Evolutionary conservation across 37 sponge, comb jelly and placozoan species (phyloP).

Genomic region (Beroe ovata): DNA sequence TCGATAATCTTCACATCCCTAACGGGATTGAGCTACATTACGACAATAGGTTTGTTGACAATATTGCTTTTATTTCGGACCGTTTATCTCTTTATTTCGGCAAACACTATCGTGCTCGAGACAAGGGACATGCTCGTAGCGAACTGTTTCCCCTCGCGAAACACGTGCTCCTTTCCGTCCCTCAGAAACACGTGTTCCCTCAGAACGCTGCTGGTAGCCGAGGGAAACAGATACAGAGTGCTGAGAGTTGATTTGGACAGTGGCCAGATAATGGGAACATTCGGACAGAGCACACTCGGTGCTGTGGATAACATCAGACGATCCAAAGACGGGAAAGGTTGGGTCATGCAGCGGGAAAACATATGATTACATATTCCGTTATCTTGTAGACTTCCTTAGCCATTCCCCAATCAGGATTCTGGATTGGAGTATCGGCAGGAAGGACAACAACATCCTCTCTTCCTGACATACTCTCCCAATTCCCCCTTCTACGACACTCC

Average conservation of each 20-base stretch:
- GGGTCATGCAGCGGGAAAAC: too few species aligned
- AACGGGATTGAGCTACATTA: slow-evolving; percentile 46
- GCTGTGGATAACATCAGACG: slow-evolving; percentile 55
- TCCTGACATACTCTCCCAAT: background rate
- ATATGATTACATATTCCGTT: too few species aligned
- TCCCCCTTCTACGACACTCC: background rate
- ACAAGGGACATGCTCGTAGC: too few species aligned
- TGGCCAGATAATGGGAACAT: background rate
- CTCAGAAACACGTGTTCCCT: too few species aligned
- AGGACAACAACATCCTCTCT: slow-evolving; percentile 1
- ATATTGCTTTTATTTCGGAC: too few species aligned
- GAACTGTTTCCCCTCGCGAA: too few species aligned
- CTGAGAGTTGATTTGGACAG: background rate
- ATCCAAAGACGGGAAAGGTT: background rate
- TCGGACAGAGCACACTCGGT: background rate
- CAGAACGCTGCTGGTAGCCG: slow-evolving; percentile 48
- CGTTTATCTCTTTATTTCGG: too few species aligned
- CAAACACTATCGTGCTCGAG: too few species aligned
- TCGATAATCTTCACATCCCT: slow-evolving; percentile 12
- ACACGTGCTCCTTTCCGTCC: too few species aligned
- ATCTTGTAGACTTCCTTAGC: too few species aligned
- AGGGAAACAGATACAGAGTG: slow-evolving; percentile 20
- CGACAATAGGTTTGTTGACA: slow-evolving; percentile 28
- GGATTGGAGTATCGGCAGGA: slow-evolving; percentile 48
- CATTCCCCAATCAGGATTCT: slow-evolving; percentile 1